These are phyloP conservation scores for Trisateles emortualis DNA, from an alignment of 2,888 invertebrate genomes.

Conservation along the genomic window DNA sequence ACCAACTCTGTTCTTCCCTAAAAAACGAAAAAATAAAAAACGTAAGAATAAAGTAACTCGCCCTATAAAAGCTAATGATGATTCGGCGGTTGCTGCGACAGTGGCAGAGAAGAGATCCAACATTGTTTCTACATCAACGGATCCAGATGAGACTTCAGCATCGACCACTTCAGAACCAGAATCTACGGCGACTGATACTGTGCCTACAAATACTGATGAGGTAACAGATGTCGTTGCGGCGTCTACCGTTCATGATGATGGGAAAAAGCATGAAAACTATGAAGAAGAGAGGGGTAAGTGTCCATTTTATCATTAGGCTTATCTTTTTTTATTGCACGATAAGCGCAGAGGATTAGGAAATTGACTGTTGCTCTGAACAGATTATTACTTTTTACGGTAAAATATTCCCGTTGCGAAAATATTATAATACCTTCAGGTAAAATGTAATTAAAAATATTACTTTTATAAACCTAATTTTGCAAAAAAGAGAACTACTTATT, in stretches of 20 bases:
- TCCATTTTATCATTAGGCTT: background rate
- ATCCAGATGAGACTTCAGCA: background rate
- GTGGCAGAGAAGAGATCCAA: background rate
- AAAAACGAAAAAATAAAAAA: slow-evolving; percentile 62
- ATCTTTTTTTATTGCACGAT: background rate
- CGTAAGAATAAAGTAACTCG: slow-evolving; percentile 49
- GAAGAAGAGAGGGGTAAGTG: slow-evolving; percentile 69
- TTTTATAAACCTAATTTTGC: too few species aligned
- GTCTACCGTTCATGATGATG: slow-evolving; percentile 63
- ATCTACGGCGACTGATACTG: slow-evolving; percentile 38
- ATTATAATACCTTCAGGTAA: too few species aligned
- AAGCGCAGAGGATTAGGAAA: background rate
- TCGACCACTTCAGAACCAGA: slow-evolving; percentile 26
- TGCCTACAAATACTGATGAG: slow-evolving; percentile 41
- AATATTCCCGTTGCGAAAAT: too few species aligned
- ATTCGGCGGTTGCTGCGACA: background rate
- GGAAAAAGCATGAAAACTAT: slow-evolving; percentile 57
- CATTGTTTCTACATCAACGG: background rate
- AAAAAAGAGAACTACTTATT: too few species aligned
- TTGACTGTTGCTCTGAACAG: too few species aligned
- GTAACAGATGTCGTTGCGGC: slow-evolving; percentile 67
- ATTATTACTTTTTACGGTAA: too few species aligned
- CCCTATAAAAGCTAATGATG: slow-evolving; percentile 9
- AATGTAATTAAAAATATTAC: too few species aligned
- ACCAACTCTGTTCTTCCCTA: slow-evolving; percentile 75